Base-by-base conservation (phyloP, 2,888 invertebrate genomes). In the Euspilapteryx auroguttella region DNA sequence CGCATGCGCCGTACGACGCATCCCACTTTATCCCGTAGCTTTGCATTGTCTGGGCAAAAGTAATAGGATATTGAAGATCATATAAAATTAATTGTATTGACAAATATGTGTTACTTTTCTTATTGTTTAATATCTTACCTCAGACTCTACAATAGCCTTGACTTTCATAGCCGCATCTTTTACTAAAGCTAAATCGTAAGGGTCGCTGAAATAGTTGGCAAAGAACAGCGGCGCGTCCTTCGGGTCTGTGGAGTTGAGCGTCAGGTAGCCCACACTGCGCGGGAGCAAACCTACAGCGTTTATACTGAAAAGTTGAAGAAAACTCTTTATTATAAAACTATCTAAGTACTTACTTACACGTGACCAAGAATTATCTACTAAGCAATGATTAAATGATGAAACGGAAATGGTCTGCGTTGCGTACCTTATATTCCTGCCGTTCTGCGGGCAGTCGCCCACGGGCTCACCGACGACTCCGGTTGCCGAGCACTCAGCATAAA, bases 401-500 rank as follows among this genome's bases (percentile, higher is more conserved):
- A n/a, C n/a, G n/a, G n/a, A n/a, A n/a, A n/a, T n/a, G n/a, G n/a
- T n/a, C n/a, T n/a, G n/a, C n/a, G n/a, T n/a, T n/a, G n/a, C 17
- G 5, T 17, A 17, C 17, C 17, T 17, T 6, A 17, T 17, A 8
- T 17, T 17, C 17, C 5, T 17, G 8, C 17, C 17, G 5, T 17
- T 8, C 17, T 8, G 17, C 5, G 8, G 8, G 17, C 17, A 17
- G 17, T 5, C 5, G 5, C 5, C 8, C 5, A 17, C 17, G 17
- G 17, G 17, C 17, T 17, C 17, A n/a, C 23, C 23, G 10, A 23
- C n/a, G 10, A 5, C 23, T 5, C 23, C 23, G 23, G n/a, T 23
- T n/a, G 17, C 17, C 17, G 17, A 17, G 17, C 63, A 63, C 12
- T 65, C 83, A 0, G 83, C 82, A 37, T 79, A 68, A 43, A 79